Evolutionary conservation across 2,113 vertebrate genomes (phyloP), one percentile per base, ranked within the genome.

Genomic region (Vombatus ursinus): DNA sequence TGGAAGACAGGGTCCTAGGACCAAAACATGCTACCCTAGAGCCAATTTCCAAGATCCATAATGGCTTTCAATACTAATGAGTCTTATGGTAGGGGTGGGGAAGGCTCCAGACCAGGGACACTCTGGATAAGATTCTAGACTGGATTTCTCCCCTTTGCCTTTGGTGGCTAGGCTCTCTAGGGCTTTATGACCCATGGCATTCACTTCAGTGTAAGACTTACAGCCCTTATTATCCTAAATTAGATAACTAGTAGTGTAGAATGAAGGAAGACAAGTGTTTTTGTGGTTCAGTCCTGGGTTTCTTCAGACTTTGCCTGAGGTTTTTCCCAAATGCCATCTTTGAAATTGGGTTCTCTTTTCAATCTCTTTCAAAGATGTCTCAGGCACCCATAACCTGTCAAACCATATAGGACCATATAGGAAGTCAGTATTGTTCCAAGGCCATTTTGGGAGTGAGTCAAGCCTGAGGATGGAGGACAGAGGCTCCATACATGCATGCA

Each of bases 311-410:
- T 49, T 68, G 37, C 0, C 14, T 91, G 48, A 61, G 51, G 37
- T 90, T 97, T 95, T 84, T 2, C 57, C 93, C 68, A 95, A 96
- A 96, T 84, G 91, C 50, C 91, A 94, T 61, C 93, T 96, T 95
- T 89, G 61, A 96, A 94, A 93, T 91, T 90, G 93, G 92, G 61
- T 90, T 19, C 48, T 28, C 49, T 12, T 52, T 89, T 93, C 31
- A 89, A 90, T 52, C 84, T 54, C 90, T 90, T 50, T 92, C 92
- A 93, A 49, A 77, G 24, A 89, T 89, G 24, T 19, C 61, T 50
- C 25, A 44, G n/a, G 50, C 22, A 51, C 12, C 50, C 22, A 1
- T 51, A 44, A 24, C 90, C 68, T 37, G 68, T 84, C 68, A 84
- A 84, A 44, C 68, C 37, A 77, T 44, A 84, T 22, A 23, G 68